Base-by-base conservation (phyloP, 2,113 vertebrate genomes). In the Bos indicus region DNA sequence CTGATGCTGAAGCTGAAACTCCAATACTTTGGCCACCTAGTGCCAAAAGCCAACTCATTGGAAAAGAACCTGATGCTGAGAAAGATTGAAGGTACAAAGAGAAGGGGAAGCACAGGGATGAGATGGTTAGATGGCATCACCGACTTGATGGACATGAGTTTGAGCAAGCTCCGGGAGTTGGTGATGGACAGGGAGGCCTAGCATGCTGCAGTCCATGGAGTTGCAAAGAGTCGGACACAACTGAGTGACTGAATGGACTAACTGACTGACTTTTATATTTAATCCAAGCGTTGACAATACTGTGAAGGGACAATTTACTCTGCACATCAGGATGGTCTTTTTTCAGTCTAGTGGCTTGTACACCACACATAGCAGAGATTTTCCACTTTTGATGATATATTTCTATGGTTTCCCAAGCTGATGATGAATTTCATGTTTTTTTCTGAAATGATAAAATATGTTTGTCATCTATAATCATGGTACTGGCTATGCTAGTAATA, bases 141-240 rank as follows among this genome's bases (percentile, higher is more conserved):
- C 0, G 1, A 40, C 67, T 23, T 36, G 67, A 40, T 71, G n/a
- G n/a, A 40, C 67, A 40, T 71, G n/a, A 71, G n/a, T 71, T 1
- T 40, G 67, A 23, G n/a, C 67, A 71, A 40, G 9, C 17, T 21
- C 17, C 0, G 0, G 4, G 9, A 71, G 64, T 36, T 11, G 4
- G 10, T 71, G n/a, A 36, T 36, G 9, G 64, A 36, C 64, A 71
- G 8, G 17, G n/a, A 71, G 19, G 64, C 17, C 64, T 36, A 4
- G 17, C 4, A 0, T 71, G 64, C 19, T 71, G 36, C 64, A 71
- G 1, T 71, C n/a, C n/a, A 23, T 21, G n/a, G 17, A 17, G n/a
- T 71, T 2, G 0, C 17, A 11, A 21, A 5, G n/a, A 71, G 67
- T 71, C 1, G 0, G 9, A 23, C 67, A 23, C 19, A 23, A 12